Percentiles rank a stretch among this genome's conserved stretches.
Conservation (phyloP, 2,888 invertebrate species). For the Sepiola atlantica region DNA sequence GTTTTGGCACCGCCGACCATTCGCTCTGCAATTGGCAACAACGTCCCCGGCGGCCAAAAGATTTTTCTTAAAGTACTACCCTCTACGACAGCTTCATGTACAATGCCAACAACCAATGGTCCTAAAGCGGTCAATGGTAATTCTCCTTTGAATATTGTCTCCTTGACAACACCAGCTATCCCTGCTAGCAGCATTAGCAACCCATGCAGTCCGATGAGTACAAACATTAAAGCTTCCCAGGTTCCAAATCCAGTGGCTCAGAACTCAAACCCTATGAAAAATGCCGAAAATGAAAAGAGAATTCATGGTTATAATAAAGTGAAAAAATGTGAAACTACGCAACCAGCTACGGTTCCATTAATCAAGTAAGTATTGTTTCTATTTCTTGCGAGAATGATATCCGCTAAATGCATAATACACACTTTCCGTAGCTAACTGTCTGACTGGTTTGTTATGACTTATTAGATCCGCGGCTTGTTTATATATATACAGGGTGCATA, state of each 20-base stretch:
- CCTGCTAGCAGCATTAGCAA: background rate
- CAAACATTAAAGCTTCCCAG: background rate
- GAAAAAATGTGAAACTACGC: background rate
- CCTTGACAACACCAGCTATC: background rate
- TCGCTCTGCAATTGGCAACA: constrained; percentile 32
- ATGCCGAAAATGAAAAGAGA: constrained; percentile 21
- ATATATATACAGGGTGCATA: background rate
- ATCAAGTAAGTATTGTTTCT: constrained; percentile 10
- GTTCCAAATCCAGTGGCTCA: background rate
- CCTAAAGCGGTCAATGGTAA: constrained; percentile 19
- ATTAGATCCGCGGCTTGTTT: no score
- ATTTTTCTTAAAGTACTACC: constrained; percentile 42
- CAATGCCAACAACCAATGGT: background rate
- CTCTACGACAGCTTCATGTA: constrained; percentile 25
- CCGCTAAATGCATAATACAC: no score
- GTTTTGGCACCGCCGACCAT: background rate
- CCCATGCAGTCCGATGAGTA: background rate
- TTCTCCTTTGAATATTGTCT: background rate
- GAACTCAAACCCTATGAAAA: constrained; percentile 36
- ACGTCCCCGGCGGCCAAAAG: background rate
- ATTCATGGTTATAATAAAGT: constrained; percentile 40
- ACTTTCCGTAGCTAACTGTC: no score
- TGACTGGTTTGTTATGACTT: no score
- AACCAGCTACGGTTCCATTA: constrained; percentile 41
- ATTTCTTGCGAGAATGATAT: background rate